Evolutionary conservation across 1,140 invertebrate genomes (phyloP), one percentile per base, ranked within the genome.

Genomic region (Leucophenga varia): DNA sequence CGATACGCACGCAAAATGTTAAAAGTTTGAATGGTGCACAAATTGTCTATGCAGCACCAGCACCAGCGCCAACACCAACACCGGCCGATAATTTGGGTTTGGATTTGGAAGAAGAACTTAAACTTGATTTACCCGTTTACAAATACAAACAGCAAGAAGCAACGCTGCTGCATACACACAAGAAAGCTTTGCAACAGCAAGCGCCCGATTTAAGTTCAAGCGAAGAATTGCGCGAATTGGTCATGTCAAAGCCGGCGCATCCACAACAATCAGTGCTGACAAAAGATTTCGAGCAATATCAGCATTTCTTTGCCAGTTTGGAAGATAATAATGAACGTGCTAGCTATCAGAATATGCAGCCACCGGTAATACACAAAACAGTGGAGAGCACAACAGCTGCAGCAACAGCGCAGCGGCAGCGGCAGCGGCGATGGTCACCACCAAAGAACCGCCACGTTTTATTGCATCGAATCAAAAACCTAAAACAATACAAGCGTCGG

Each of bases 321-420:
- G 60, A 61, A 42, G 67, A 71, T 14, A 54, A 49, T 4, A 58
- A 42, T n/a, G 61, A 67, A 34, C 51, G 60, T 0, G 53, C 57
- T 28, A 65, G 64, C 37, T 70, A 70, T 30, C 59, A 61, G 40
- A 52, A 69, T 20, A 63, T 72, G 54, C 51, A 72, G 35, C 69
- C 69, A 3, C 45, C 50, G 2, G 35, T 47, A 38, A 69, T 72
- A 6, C 59, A 72, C 22, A 72, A 72, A 42, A 64, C 68, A 2
- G 42, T 57, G 5, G n/a, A n/a, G n/a, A n/a, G n/a, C n/a, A n/a
- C n/a, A n/a, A 35, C 21, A 1, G 17, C 18, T 0, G 17, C 22
- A 14, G 14, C 48, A 1, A 8, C 36, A 3, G 2, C 37, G n/a
- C 21, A 19, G 9, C 12, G 25, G 16, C 3, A 36, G 16, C 44